These are phyloP conservation scores for Cydia splendana DNA, from an alignment of 1,140 invertebrate species.

Conservation along the genomic window DNA sequence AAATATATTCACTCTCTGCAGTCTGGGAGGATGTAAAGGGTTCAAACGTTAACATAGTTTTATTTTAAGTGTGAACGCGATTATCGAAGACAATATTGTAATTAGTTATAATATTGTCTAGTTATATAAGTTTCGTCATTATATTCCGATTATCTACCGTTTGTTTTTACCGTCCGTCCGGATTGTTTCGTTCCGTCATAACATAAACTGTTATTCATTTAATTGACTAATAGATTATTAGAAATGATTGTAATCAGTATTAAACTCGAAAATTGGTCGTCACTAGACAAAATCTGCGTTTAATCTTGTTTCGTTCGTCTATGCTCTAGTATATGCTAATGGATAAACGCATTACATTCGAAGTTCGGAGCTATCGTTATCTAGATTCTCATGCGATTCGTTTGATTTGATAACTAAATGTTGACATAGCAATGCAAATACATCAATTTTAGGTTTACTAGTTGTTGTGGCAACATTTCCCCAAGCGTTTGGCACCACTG, in stretches of 20 bases:
- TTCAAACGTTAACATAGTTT: too few species aligned
- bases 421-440: neutral
- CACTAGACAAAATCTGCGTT: neutral
- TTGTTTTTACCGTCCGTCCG: neutral
- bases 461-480: neutral
- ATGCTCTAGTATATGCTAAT: too few species aligned
- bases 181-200: neutral
- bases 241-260: neutral
- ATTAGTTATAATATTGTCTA: too few species aligned
- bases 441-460: neutral
- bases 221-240: neutral
- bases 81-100: too few species aligned
- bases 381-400: constrained; percentile 4
- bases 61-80: too few species aligned
- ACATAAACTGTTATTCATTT: neutral
- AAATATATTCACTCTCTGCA: too few species aligned
- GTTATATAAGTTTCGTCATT: neutral
- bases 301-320: neutral
- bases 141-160: neutral
- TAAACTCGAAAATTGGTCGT: constrained; percentile 41
- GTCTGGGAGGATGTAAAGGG: too few species aligned
- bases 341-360: neutral
- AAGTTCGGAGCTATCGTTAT: neutral
- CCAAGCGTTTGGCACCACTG: constrained; percentile 43
- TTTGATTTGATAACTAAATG: neutral